Percentiles rank a stretch among this genome's conserved stretches.
phyloP scores from a whole-genome alignment of 2,797 vertebrate genomes.

The Myripristis jacobus region DNA sequence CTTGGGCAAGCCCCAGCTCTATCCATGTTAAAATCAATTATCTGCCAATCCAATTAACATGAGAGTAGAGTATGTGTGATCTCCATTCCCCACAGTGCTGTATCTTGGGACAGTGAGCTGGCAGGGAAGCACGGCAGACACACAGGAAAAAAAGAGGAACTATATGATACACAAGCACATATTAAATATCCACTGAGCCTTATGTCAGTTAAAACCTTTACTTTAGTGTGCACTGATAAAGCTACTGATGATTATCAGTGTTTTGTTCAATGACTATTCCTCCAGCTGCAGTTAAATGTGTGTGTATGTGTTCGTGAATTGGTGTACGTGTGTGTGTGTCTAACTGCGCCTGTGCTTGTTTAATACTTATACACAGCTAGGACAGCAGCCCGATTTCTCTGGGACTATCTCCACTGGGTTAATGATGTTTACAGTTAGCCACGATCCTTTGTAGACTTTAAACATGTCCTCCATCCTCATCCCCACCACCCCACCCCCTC shows the following conservation, averaged over 20 bases:
- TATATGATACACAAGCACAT: background rate
- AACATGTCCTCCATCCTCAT: conserved; percentile 25
- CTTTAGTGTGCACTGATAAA: conserved; percentile 7
- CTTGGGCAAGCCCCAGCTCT: conserved; percentile 47
- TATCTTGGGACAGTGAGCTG: conserved; percentile 12
- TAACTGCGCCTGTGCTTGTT: background rate
- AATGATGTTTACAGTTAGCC: conserved; percentile 61
- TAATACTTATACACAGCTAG: conserved; percentile 31
- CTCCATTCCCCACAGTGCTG: conserved; percentile 21
- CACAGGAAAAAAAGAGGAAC: background rate
- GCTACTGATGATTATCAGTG: background rate
- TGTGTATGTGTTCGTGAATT: background rate
- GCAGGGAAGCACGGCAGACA: background rate
- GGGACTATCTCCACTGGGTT: conserved; percentile 36
- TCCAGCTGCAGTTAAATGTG: background rate
- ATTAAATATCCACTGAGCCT: conserved; percentile 5
- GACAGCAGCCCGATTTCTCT: conserved; percentile 29
- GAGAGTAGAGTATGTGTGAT: conserved; percentile 43
- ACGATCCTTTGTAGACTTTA: conserved; percentile 45
- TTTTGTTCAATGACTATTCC: conserved; percentile 18
- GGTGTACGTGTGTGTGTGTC: background rate
- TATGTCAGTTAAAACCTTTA: conserved; percentile 2
- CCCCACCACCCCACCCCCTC: background rate
- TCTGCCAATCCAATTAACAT: conserved; percentile 79
- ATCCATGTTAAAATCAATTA: conserved; percentile 74